phyloP scores from a whole-genome alignment of 2,888 invertebrate species.

The Nephrotoma appendiculata region DNA sequence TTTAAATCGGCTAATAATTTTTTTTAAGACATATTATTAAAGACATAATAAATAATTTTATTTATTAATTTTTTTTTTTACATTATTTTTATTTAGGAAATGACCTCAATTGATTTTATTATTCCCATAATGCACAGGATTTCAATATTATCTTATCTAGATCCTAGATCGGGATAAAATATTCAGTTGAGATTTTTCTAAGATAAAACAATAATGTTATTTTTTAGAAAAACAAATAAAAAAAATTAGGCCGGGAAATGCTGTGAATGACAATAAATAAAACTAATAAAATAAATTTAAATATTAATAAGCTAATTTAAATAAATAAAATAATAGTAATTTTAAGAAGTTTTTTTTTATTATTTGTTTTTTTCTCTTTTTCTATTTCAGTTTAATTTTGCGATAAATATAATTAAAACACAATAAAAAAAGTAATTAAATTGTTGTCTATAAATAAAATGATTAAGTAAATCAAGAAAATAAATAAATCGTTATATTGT shows the following conservation, averaged over 20 bases:
- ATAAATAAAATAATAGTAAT: background rate
- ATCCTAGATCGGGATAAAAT: background rate
- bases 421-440: background rate
- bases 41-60: background rate
- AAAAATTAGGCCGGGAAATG: constrained; percentile 6
- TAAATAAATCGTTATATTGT: background rate
- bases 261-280: constrained; percentile 11
- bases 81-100: background rate
- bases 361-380: background rate
- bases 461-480: background rate
- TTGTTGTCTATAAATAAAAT: background rate
- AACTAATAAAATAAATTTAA: constrained; percentile 4
- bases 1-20: background rate
- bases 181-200: background rate
- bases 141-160: background rate
- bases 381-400: background rate
- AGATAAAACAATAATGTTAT: background rate
- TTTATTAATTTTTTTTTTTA: background rate
- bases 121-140: background rate
- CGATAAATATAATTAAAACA: background rate
- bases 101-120: background rate
- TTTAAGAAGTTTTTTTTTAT: background rate
- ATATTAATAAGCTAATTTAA: background rate
- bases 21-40: background rate
- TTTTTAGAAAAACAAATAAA: background rate